A percentile compares a stretch with the other conserved stretches of the same genome.
Conservation (phyloP, 2,888 invertebrate genomes). For the Chrysolina oricalcia region DNA sequence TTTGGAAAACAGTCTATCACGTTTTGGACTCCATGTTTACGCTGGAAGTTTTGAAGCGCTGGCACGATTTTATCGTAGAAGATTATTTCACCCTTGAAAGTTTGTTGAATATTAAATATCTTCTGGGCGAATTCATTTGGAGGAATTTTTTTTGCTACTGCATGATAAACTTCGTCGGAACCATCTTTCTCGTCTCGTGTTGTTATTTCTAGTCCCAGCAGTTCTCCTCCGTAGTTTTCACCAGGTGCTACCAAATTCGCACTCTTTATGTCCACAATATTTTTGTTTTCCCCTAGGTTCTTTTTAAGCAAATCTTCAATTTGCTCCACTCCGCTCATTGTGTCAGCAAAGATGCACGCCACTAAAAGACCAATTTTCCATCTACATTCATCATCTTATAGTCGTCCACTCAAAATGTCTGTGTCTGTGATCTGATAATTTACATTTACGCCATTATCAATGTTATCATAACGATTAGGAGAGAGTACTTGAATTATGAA, state of each 20-base stretch:
- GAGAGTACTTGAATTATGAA: too few species aligned
- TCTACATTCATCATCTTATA: neutral
- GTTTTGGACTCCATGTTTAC: constrained; percentile 67
- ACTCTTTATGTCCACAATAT: neutral
- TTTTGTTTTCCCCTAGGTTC: constrained; percentile 3
- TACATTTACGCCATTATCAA: too few species aligned
- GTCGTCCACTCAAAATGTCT: too few species aligned
- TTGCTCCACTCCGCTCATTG: constrained; percentile 8
- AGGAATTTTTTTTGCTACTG: constrained; percentile 49
- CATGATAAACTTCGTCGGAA: neutral
- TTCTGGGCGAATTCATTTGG: constrained; percentile 57
- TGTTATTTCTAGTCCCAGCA: constrained; percentile 25
- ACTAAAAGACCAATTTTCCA: too few species aligned
- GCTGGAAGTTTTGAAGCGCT: constrained; percentile 69
- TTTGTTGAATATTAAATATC: constrained; percentile 72
- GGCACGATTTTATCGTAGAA: constrained; percentile 73
- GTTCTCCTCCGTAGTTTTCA: constrained; percentile 33
- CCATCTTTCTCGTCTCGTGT: neutral
- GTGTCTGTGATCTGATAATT: too few species aligned
- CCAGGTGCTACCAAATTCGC: constrained; percentile 22
- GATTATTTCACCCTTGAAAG: constrained; percentile 74
- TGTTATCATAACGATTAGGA: too few species aligned
- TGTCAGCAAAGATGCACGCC: too few species aligned
- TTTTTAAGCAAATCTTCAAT: constrained; percentile 8
- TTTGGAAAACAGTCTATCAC: constrained; percentile 67